Base-by-base conservation (phyloP, 2,888 invertebrate species). In the Bedellia somnulentella region DNA sequence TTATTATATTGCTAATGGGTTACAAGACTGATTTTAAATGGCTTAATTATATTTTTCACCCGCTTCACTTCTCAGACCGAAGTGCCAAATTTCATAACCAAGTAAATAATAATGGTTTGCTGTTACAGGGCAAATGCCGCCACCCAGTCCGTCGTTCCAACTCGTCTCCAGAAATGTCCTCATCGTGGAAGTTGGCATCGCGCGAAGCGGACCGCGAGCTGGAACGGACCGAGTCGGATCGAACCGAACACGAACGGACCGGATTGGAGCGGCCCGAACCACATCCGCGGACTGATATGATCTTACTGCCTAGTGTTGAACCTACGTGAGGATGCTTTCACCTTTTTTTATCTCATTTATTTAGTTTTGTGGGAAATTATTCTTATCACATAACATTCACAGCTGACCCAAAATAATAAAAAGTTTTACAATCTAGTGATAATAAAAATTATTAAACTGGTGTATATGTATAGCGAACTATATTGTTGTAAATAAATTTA, bases 141-240 rank as follows among this genome's bases (percentile, higher is more conserved):
- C 90, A 90, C 71, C 91, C 91, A 5, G 92, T 93, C 34, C 81
- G 91, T 1, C 80, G 93, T 36, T 90, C 91, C 24, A 93, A 93
- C 78, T 93, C 93, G 30, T 92, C 92, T 45, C 93, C 93, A 1
- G 93, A 93, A 76, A 92, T 93, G 92, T 89, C 88, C 36, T 87
- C 89, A 2, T 87, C 86, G 49, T 91, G 89, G 89, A 87, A 89
- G 36, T 83, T 85, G 44, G 52, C 36, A 34, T 15, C 10, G 11
- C 14, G 9, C 16, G n/a, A n/a, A n/a, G n/a, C n/a, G n/a, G n/a
- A n/a, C n/a, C 22, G 13, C 8, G 16, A 6, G 42, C 33, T 34
- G 41, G 26, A 13, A 3, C n/a, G 30, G 15, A 27, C 31, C 39
- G 25, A 38, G 34, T 32, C 35, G 34, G n/a, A n/a, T n/a, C n/a